Percentiles rank a stretch among this genome's conserved stretches.
These are phyloP conservation scores for Heteractis magnifica DNA, from an alignment of 92 coral and sea anemone genomes.

Conservation along the genomic window DNA sequence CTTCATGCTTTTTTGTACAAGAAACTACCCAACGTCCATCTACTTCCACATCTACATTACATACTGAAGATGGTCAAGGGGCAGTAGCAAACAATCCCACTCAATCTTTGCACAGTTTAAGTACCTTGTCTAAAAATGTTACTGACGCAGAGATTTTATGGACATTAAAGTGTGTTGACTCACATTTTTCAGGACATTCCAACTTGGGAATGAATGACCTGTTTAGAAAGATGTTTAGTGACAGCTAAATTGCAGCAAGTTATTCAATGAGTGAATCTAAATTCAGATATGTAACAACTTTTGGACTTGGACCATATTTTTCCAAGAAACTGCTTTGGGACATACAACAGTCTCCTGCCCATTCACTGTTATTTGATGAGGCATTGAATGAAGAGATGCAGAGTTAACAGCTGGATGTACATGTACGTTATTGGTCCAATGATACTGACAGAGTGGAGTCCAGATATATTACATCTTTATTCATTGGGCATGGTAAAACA, in stretches of 20 bases:
- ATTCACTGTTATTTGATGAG: constrained; percentile 53
- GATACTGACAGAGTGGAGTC: constrained; percentile 46
- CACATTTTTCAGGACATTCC: constrained; percentile 55
- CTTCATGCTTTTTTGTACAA: no score
- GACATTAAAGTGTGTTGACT: constrained; percentile 53
- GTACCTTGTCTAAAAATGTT: constrained; percentile 42
- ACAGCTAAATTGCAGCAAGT: constrained; percentile 51
- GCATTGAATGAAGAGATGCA: constrained; percentile 49
- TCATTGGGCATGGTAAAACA: constrained; percentile 55
- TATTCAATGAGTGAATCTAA: constrained; percentile 54
- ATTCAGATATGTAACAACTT: constrained; percentile 43
- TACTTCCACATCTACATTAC: no score
- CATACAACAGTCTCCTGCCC: constrained; percentile 38
- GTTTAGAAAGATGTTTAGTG: constrained; percentile 42
- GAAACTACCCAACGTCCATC: no score
- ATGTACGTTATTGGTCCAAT: constrained; percentile 49
- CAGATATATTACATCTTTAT: constrained; percentile 47
- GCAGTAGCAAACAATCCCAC: no score
- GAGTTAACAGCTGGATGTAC: constrained; percentile 54
- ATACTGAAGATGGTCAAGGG: constrained; percentile 3
- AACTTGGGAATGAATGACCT: constrained; percentile 52
- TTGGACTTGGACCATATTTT: constrained; percentile 55
- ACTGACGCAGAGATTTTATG: constrained; percentile 57
- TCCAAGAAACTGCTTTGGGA: constrained; percentile 41
- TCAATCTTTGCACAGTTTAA: constrained; percentile 29